Evolutionary conservation across 30 jellyfish, hydroid and myxozoan genomes (phyloP).

Genomic region (Cassiopea andromeda): DNA sequence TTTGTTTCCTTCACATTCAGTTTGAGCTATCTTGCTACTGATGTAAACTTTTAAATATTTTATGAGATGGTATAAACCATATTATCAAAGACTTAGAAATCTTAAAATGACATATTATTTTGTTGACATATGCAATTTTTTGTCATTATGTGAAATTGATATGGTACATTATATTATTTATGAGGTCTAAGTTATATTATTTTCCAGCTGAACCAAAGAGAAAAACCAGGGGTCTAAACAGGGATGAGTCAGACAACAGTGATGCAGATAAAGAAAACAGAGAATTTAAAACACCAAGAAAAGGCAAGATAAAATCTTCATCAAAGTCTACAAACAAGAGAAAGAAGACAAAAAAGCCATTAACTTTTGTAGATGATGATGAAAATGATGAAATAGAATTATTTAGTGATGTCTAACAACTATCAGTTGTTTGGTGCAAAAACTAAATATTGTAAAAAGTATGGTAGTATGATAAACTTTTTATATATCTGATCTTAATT

Average conservation of each 20-base stretch:
- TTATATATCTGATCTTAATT: neutral
- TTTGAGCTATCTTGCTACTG: too few species aligned
- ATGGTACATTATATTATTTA: too few species aligned
- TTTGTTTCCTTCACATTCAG: too few species aligned
- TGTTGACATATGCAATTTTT: too few species aligned
- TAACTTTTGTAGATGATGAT: conserved; percentile 5
- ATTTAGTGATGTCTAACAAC: conserved; percentile 11
- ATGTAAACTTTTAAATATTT: too few species aligned
- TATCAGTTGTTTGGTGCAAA: neutral
- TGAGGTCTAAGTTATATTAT: too few species aligned
- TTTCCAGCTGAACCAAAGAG: conserved; percentile 34
- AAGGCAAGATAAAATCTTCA: conserved; percentile 9
- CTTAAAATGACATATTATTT: too few species aligned
- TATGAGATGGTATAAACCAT: too few species aligned
- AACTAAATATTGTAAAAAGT: neutral
- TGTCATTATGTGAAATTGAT: too few species aligned
- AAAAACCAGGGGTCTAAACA: conserved; percentile 18
- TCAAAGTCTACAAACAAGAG: conserved; percentile 29
- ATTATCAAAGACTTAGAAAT: too few species aligned
- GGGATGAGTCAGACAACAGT: conserved; percentile 35
- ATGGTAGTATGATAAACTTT: neutral
- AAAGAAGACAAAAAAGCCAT: conserved; percentile 16
- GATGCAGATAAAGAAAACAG: conserved; percentile 46
- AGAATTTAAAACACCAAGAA: conserved; percentile 46
- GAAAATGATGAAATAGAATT: conserved; percentile 36